phyloP scores from a whole-genome alignment of 2,888 invertebrate species.

The Rhimphoctona megacephalus region DNA sequence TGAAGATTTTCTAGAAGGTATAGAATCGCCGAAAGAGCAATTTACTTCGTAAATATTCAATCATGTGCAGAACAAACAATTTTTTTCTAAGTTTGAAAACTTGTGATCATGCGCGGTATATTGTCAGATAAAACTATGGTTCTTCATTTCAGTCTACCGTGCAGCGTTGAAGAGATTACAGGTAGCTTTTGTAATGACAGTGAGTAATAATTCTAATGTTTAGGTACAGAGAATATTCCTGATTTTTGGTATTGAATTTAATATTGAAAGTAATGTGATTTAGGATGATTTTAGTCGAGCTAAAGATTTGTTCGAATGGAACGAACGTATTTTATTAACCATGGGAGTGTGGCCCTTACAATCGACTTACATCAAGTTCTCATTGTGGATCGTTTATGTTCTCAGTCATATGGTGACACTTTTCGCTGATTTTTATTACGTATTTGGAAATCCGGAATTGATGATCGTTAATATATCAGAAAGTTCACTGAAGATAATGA shows the following conservation, averaged over 20 bases:
- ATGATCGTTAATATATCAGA: constrained; percentile 31
- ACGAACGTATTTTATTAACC: constrained; percentile 40
- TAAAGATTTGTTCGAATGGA: constrained; percentile 51
- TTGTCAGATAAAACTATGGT: not conserved
- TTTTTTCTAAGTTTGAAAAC: not conserved
- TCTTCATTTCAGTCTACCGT: not conserved
- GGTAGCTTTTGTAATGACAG: constrained; percentile 7
- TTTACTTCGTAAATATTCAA: constrained; percentile 10
- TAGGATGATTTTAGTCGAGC: constrained; percentile 33
- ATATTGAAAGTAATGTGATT: not conserved
- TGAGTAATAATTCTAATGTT: not conserved
- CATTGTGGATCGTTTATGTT: constrained; percentile 17
- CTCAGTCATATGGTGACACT: not conserved
- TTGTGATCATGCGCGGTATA: not conserved
- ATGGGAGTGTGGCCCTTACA: constrained; percentile 57
- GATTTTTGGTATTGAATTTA: not conserved
- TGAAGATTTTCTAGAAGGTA: not conserved
- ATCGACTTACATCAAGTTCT: constrained; percentile 22
- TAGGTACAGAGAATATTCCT: not conserved
- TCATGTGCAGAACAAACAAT: not conserved
- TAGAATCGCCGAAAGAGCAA: not conserved
- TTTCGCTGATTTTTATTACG: constrained; percentile 5
- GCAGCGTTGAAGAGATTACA: not conserved
- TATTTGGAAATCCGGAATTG: constrained; percentile 31
- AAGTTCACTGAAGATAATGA: constrained; percentile 34